Conservation (phyloP, 2,797 vertebrate species). For the Heliangelus exortis region DNA sequence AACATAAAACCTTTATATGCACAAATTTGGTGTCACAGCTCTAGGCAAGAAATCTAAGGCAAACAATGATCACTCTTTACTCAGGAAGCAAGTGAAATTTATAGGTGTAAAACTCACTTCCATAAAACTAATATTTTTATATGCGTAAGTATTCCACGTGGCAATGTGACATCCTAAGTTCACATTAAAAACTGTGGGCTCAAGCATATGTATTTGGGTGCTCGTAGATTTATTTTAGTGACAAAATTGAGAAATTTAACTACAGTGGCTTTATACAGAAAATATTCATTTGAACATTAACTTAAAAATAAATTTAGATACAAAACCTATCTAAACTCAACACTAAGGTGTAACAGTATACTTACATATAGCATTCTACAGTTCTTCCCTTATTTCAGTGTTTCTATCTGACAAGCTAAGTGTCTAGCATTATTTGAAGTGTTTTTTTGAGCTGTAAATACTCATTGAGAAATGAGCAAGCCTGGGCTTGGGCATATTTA, state of each 20-base stretch:
- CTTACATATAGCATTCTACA: background rate
- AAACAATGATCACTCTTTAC: background rate
- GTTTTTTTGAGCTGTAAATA: background rate
- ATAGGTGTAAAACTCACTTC: background rate
- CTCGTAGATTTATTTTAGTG: background rate
- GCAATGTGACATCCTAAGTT: background rate
- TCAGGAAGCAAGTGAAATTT: background rate
- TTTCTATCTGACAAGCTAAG: background rate
- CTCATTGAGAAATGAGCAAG: background rate
- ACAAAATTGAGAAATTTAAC: background rate
- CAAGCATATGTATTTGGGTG: background rate
- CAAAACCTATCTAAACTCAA: background rate
- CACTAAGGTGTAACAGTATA: background rate
- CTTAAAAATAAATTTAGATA: background rate
- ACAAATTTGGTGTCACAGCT: background rate
- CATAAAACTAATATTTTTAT: background rate
- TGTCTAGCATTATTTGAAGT: background rate
- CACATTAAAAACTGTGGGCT: background rate
- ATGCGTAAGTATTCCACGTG: accelerated
- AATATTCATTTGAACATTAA: background rate
- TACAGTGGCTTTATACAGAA: background rate
- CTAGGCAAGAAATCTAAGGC: background rate
- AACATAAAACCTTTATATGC: background rate
- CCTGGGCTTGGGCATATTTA: background rate
- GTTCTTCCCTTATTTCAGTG: background rate